Evolutionary conservation across 2,113 vertebrate species (phyloP), one percentile per base, ranked within the genome.

Genomic region (Hemiscyllium ocellatum): DNA sequence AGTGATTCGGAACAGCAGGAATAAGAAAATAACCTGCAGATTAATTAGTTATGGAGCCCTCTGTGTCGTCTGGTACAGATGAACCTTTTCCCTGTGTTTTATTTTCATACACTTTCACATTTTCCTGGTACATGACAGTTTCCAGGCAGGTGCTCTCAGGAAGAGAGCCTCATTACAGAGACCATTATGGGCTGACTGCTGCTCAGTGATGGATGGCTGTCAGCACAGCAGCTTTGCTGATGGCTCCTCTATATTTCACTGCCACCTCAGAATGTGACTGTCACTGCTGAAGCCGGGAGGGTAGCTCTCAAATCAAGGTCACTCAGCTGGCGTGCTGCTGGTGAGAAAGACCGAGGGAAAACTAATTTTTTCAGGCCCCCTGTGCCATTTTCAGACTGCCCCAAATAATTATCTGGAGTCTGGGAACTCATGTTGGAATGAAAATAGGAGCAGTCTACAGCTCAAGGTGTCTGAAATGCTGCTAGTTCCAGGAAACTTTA

Each of bases 101-200:
- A 22, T 50, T 72, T 52, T 47, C 29, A 95, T 95, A 72, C 50
- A 42, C 94, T 95, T 95, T 47, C 94, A 95, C 94, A 72, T 69
- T 95, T 52, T 13, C 69, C 42, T 76, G 47, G 94, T 95, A 95
- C 68, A 95, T 95, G 94, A 95, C 94, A 95, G 26, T 72, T 95
- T 95, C 22, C 69, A 95, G 47, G 69, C 94, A 95, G 68, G 94
- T 69, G 69, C 94, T 95, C 94, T 95, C 69, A 72, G 94, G 94
- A 95, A 95, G 94, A 95, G 94, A 95, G 94, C 69, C 94, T 95
- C 94, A 95, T 95, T 95, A 95, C 68, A 68, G 10, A 72, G 94
- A 52, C 94, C 42, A 95, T 95, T 95, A 95, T 95, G 94, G 69
- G 94, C 94, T 50, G 94, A 95, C 94, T 72, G 94, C 94, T 76